Evolutionary conservation across 2,888 invertebrate genomes (phyloP).

Genomic region (Nomada ferruginata): DNA sequence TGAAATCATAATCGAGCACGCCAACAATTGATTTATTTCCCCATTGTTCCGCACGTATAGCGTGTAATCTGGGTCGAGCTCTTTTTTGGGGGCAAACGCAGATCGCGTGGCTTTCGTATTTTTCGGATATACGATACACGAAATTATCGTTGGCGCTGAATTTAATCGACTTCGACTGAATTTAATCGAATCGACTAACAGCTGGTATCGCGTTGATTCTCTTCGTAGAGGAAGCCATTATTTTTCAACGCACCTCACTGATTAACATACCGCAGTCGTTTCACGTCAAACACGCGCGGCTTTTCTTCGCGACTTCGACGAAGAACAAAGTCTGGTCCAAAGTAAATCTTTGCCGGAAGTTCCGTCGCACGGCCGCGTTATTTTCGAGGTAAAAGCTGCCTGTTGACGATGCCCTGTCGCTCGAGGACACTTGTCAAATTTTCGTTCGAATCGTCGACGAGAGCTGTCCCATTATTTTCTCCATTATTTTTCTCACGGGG

Average conservation of each 20-base stretch:
- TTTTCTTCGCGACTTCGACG: not conserved
- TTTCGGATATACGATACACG: not conserved
- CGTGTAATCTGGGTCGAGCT: slow-evolving; percentile 22
- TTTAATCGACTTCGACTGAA: too few species aligned
- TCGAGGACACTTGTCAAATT: too few species aligned
- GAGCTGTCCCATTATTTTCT: not conserved
- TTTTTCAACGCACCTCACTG: too few species aligned
- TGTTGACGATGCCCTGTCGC: too few species aligned
- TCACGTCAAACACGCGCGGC: not conserved
- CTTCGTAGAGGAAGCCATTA: too few species aligned
- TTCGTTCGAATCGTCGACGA: not conserved
- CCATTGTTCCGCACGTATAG: slow-evolving; percentile 13
- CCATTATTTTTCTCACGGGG: not conserved
- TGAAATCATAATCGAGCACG: slow-evolving; percentile 21
- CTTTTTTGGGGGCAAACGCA: not conserved
- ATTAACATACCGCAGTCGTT: not conserved
- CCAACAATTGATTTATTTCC: slow-evolving; percentile 39
- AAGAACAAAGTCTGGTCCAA: slow-evolving; percentile 15
- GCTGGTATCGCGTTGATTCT: too few species aligned
- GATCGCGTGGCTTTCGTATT: not conserved
- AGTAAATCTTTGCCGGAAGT: slow-evolving; percentile 8
- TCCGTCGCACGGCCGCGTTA: not conserved
- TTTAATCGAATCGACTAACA: too few species aligned
- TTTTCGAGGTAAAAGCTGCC: not conserved
- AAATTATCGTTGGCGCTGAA: too few species aligned